Evolutionary conservation across 2,113 vertebrate genomes (phyloP).

Genomic region (Macaca nemestrina): DNA sequence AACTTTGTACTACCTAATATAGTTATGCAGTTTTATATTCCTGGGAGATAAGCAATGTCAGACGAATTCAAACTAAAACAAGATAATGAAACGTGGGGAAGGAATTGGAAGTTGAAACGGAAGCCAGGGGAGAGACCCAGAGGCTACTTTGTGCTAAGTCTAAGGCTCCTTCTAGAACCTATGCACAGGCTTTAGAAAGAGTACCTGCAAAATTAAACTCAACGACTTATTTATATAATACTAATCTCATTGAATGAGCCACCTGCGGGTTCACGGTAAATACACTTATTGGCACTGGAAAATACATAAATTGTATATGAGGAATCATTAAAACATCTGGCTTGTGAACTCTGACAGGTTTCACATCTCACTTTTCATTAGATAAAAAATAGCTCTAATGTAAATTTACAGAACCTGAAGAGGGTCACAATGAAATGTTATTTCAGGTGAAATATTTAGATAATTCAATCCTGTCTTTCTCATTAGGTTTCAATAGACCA

Average conservation of each 20-base stretch:
- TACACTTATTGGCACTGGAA: neutral
- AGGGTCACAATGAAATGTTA: conserved; percentile 65
- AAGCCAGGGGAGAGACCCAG: neutral
- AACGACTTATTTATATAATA: neutral
- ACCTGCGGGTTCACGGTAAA: neutral
- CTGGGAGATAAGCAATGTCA: neutral
- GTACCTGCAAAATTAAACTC: neutral
- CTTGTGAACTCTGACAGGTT: conserved; percentile 1
- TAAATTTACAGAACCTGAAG: conserved; percentile 67
- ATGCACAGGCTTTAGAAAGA: neutral
- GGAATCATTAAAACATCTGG: neutral
- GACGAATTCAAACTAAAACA: neutral
- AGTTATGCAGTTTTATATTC: neutral
- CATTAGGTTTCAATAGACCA: conserved; percentile 57
- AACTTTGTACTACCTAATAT: neutral
- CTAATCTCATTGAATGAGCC: neutral
- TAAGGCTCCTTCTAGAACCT: neutral
- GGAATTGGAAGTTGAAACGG: neutral
- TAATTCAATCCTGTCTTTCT: conserved; percentile 72
- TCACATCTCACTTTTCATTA: conserved; percentile 53
- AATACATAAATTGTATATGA: neutral
- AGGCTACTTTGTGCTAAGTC: neutral
- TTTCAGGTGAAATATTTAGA: conserved; percentile 71
- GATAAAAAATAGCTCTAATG: conserved; percentile 29
- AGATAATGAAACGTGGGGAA: neutral